These are phyloP conservation scores for Drosophila novamexicana DNA, from an alignment of 1,140 invertebrate species.

Conservation along the genomic window DNA sequence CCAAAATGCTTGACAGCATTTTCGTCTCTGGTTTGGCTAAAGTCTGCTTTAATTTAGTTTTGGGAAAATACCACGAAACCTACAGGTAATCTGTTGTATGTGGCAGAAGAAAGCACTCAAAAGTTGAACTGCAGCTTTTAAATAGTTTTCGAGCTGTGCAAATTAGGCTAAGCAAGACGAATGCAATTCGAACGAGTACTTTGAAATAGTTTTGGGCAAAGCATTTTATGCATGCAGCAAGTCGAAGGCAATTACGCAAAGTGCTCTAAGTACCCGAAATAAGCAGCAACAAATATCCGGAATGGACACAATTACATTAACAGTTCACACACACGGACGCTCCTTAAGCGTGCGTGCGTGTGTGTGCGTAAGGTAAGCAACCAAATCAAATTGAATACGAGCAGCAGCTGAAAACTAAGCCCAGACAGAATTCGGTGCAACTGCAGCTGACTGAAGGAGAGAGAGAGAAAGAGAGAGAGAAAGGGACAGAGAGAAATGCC, in stretches of 20 bases:
- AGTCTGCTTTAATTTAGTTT: no score
- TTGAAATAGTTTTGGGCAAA: conserved; percentile 44
- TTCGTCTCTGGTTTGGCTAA: no score
- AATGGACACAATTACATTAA: conserved; percentile 79
- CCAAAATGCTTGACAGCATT: no score
- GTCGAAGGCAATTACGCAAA: conserved; percentile 72
- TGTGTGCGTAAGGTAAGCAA: conserved; percentile 42
- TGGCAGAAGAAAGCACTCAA: background rate
- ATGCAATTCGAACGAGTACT: conserved; percentile 2
- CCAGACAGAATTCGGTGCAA: conserved; percentile 19
- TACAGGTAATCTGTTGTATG: background rate
- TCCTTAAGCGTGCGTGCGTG: conserved; percentile 2
- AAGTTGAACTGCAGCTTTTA: background rate
- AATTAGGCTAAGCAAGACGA: conserved; percentile 12
- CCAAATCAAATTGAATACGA: conserved; percentile 70
- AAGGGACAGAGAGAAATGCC: background rate
- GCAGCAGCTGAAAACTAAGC: conserved; percentile 56
- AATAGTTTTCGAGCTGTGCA: conserved; percentile 7
- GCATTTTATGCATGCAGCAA: conserved; percentile 68
- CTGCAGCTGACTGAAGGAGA: conserved; percentile 4
- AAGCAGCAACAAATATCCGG: conserved; percentile 11
- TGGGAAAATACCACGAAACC: no score
- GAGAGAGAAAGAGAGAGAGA: no score
- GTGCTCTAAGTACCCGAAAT: conserved; percentile 71
- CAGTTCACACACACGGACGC: conserved; percentile 52